These are phyloP conservation scores for Panthera tigris DNA, from an alignment of 2,113 vertebrate genomes.

Conservation along the genomic window DNA sequence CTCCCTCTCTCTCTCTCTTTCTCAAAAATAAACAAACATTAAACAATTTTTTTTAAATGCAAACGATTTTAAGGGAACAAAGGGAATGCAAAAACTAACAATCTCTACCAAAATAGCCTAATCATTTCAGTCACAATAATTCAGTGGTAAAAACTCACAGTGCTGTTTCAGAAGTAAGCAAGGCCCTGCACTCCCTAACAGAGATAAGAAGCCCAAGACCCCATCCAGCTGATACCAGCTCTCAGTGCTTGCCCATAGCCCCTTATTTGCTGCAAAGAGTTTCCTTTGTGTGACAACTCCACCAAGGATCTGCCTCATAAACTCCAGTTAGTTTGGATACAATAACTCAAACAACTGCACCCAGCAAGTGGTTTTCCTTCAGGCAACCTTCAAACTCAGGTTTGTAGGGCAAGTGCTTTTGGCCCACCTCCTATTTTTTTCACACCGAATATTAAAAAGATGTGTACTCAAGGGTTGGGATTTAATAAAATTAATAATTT, in stretches of 20 bases:
- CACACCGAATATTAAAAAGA: background rate
- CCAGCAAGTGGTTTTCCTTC: background rate
- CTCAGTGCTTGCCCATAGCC: background rate
- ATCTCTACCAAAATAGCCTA: background rate
- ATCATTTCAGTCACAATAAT: background rate
- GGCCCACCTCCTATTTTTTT: background rate
- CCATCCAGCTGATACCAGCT: background rate
- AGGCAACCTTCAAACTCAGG: background rate
- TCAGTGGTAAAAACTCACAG: background rate
- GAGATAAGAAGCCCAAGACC: background rate
- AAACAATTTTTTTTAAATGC: no score
- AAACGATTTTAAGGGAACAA: background rate
- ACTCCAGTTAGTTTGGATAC: background rate
- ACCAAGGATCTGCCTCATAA: background rate
- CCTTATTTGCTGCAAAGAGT: background rate
- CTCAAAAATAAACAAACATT: no score
- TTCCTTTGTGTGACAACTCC: background rate
- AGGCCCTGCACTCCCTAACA: background rate
- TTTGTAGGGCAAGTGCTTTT: background rate
- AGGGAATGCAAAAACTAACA: background rate
- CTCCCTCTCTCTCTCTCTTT: no score
- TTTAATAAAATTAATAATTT: background rate
- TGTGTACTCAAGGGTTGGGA: background rate
- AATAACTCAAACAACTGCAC: background rate
- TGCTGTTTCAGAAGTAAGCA: background rate